Conservation (phyloP, 2,888 invertebrate genomes). For the Nysson spinosus region DNA sequence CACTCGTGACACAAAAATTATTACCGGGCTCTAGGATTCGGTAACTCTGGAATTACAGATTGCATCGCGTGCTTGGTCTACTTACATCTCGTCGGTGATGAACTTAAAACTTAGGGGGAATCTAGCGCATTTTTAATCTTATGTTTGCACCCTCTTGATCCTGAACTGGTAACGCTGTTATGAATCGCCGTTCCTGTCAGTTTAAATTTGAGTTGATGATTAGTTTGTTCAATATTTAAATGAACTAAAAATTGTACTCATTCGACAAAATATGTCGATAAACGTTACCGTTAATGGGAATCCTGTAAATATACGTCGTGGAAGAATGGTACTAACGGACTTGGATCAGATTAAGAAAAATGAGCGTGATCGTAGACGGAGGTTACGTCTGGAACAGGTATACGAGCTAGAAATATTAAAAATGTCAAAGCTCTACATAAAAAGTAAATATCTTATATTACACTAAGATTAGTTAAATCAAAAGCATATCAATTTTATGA, state of each 20-base stretch:
- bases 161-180: too few relatives aligned
- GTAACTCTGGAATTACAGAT: too few relatives aligned
- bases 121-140: too few relatives aligned
- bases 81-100: too few relatives aligned
- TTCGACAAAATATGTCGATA: conserved; percentile 79
- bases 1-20: not conserved
- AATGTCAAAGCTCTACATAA: not conserved
- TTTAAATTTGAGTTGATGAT: conserved; percentile 60
- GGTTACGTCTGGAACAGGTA: conserved; percentile 82
- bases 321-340: conserved; percentile 79
- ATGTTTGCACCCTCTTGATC: too few relatives aligned
- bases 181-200: conserved; percentile 55
- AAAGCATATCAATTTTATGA: too few relatives aligned
- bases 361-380: conserved; percentile 80
- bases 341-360: conserved; percentile 79
- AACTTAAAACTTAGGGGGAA: too few relatives aligned
- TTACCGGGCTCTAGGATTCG: not conserved
- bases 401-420: conserved; percentile 2
- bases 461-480: conserved; percentile 4
- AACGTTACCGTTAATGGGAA: conserved; percentile 81
- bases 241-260: not conserved
- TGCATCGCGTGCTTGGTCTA: too few relatives aligned
- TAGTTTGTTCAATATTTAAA: conserved; percentile 17
- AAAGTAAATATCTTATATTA: conserved; percentile 8
- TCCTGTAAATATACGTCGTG: conserved; percentile 78